Evolutionary conservation across 2,888 invertebrate species (phyloP), one percentile per base, ranked within the genome.

Genomic region (Euplexia lucipara): DNA sequence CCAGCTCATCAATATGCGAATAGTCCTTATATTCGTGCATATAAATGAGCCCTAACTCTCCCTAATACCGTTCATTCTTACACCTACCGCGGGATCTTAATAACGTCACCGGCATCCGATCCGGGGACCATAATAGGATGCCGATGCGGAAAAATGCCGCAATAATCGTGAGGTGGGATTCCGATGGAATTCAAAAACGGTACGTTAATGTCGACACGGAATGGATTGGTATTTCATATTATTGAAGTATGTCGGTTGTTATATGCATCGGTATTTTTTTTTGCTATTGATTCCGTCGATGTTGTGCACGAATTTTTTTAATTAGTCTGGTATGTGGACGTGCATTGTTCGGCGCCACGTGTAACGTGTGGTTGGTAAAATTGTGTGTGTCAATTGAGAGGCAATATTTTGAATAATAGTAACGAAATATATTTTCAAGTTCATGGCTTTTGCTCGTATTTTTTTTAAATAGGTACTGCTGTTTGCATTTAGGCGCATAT

Each of bases 101-200:
- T 93, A 92, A 88, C 83, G 82, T 37, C 66, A 39, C 65, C 65
- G 86, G 86, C 83, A 86, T 85, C 71, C 82, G 74, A 71, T 75
- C 70, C 71, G 62, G 66, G 44, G 62, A 75, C 75, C 84, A 93
- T 93, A 93, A 94, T 94, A 85, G 93, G 79, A 90, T 92, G 85
- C 93, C 93, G 84, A 89, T 83, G 91, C 82, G 91, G 87, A 91
- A 92, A 92, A 91, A 93, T 92, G 89, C 86, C 90, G 82, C 86
- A 90, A 91, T 89, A 90, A 89, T 87, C 81, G 83, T 81, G 61
- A 87, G 87, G 86, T 87, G 86, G 86, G 83, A 87, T 84, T 86
- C 82, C 84, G 89, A 90, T 85, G 90, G 91, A 91, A 92, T 92
- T 91, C 90, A 91, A 92, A 92, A 92, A 91, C 86, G 83, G 79